Base-by-base conservation (phyloP, 1,140 invertebrate species). In the Periplaneta americana region DNA sequence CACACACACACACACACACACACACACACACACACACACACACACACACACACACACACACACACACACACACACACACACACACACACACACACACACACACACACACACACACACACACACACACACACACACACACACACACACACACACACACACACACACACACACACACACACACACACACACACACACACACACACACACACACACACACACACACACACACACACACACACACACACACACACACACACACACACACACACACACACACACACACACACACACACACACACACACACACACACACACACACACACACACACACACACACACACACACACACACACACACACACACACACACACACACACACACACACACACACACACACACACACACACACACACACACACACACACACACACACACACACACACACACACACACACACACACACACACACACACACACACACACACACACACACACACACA, bases 1-100 rank as follows among this genome's bases (percentile, higher is more conserved):
- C 75, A 77, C 75, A 77, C 75, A 77, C 75, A 77, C 75, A 77
- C 75, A 77, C 75, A 77, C 75, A 77, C 75, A 77, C 75, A 77
- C 75, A 77, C 75, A 77, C 75, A 77, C 75, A 77, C 75, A 77
- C 75, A 77, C 75, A 77, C 75, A 77, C 75, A 77, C 75, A 77
- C 75, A 77, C 75, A 77, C 75, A 77, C 75, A 77, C 75, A 77
- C 75, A 77, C 75, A 77, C 75, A 77, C 75, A 77, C 75, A 77
- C 75, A 77, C 75, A 77, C 75, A 77, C 75, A 77, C 75, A 77
- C 75, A 77, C 75, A 77, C 75, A 77, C 75, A 77, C 75, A 77
- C 75, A 77, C 75, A 77, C 75, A 77, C 75, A 77, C 75, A 77
- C 75, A 77, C 75, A 77, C 75, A 77, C 75, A 77, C 75, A 77